These are phyloP conservation scores for Anableps anableps DNA, from an alignment of 2,797 vertebrate genomes.

Conservation along the genomic window DNA sequence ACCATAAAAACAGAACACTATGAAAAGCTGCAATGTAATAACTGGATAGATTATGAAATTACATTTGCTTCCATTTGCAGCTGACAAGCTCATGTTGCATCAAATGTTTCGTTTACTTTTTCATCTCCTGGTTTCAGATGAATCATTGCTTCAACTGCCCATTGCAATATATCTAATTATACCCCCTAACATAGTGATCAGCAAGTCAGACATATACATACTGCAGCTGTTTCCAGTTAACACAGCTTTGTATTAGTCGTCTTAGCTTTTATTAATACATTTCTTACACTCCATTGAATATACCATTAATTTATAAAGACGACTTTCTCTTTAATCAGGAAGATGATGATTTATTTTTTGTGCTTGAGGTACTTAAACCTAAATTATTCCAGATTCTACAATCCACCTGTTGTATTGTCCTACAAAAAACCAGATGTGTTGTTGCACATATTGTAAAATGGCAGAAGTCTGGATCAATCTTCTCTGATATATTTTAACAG, in stretches of 20 bases:
- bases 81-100: neutral
- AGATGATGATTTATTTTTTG: neutral
- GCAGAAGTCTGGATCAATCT: neutral
- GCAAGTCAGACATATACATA: neutral
- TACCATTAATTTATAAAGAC: neutral
- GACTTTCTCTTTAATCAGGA: neutral
- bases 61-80: neutral
- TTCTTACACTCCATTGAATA: neutral
- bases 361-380: neutral
- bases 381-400: neutral
- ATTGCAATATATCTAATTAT: neutral
- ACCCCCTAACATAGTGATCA: neutral
- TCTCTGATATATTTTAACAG: neutral
- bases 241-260: neutral
- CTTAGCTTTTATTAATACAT: too few species aligned
- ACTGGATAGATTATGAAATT: conserved; percentile 1
- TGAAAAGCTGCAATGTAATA: neutral
- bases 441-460: neutral
- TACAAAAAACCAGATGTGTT: neutral
- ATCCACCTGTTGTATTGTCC: neutral
- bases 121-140: neutral
- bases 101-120: neutral
- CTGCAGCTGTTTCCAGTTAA: neutral
- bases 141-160: neutral
- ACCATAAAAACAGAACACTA: neutral